Conservation (phyloP, 2,113 vertebrate species). For the Orthonyx spaldingii region DNA sequence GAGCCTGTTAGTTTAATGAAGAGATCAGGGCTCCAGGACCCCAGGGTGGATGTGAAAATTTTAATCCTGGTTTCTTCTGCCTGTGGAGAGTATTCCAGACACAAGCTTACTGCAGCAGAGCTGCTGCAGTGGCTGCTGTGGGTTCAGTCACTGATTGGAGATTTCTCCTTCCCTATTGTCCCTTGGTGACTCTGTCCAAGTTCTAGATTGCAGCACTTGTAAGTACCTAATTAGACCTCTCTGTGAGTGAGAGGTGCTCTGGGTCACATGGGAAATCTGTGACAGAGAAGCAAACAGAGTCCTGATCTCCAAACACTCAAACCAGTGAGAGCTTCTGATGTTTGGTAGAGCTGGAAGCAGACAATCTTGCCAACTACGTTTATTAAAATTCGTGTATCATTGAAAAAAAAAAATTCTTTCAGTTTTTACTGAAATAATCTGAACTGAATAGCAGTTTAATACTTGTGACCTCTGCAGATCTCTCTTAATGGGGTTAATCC, state of each 20-base stretch:
- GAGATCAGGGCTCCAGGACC: neutral
- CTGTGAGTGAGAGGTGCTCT: neutral
- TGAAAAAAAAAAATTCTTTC: neutral
- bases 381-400: neutral
- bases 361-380: neutral
- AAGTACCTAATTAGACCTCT: neutral
- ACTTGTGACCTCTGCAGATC: neutral
- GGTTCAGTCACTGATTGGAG: neutral
- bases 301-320: neutral
- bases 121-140: neutral
- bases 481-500: neutral
- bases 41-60: neutral
- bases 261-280: accelerated
- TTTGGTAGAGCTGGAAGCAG: neutral
- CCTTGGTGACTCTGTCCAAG: accelerated
- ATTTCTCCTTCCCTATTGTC: neutral
- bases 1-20: neutral
- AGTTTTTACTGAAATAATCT: neutral
- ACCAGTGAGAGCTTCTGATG: neutral
- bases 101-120: neutral
- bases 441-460: neutral
- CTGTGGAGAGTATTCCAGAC: neutral
- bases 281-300: neutral
- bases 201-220: neutral
- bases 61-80: neutral